Evolutionary conservation across 2,888 invertebrate species (phyloP).

Genomic region (Suillia variegata): DNA sequence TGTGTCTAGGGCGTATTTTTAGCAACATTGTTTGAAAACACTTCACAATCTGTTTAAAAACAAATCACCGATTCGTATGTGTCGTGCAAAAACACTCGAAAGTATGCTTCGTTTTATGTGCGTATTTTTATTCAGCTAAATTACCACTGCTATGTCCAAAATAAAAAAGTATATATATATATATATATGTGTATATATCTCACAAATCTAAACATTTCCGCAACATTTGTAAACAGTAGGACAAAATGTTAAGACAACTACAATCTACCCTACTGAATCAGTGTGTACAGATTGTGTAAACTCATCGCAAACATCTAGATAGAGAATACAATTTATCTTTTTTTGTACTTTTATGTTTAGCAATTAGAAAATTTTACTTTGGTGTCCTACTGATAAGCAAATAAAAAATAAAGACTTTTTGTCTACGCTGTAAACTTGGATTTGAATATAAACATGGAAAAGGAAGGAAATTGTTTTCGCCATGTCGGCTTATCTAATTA

Average conservation of each 20-base stretch:
- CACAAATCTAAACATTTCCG: slow-evolving; percentile 14
- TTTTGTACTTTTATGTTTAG: slow-evolving; percentile 15
- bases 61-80: background rate
- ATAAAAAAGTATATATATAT: too few species aligned
- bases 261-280: slow-evolving; percentile 18
- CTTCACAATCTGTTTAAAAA: slow-evolving; percentile 1
- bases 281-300: slow-evolving; percentile 11
- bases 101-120: background rate
- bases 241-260: background rate
- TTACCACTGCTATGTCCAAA: too few species aligned
- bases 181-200: too few species aligned
- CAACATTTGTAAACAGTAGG: slow-evolving; percentile 9
- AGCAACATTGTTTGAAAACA: slow-evolving; percentile 1
- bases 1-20: too few species aligned
- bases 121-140: background rate
- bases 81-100: background rate
- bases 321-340: slow-evolving; percentile 6
- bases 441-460: too few species aligned
- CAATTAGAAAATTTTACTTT: slow-evolving; percentile 9
- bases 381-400: too few species aligned
- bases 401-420: too few species aligned
- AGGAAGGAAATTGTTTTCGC: slow-evolving; percentile 60
- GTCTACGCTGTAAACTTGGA: too few species aligned
- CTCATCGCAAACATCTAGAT: slow-evolving; percentile 4
- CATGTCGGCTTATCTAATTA: slow-evolving; percentile 19